Conservation (phyloP, 2,113 vertebrate species). For the Bufo gargarizans region DNA sequence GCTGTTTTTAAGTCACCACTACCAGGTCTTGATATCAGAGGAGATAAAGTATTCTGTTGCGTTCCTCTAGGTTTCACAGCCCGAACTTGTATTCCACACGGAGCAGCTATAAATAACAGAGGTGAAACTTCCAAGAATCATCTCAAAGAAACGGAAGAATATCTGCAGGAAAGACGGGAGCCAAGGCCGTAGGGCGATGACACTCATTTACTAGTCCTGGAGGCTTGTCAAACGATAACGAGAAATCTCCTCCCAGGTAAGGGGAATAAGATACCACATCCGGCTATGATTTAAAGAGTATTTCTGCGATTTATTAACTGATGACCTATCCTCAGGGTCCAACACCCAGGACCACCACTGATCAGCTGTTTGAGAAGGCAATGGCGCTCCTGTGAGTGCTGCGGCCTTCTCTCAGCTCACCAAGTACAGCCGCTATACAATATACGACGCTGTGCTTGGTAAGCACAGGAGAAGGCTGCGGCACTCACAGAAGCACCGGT, state of each 20-base stretch:
- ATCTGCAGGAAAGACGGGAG: background rate
- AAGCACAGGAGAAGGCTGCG: too few species aligned
- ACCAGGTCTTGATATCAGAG: background rate
- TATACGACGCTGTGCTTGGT: too few species aligned
- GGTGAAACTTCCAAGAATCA: slow-evolving; percentile 29
- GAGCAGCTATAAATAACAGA: slow-evolving; percentile 1
- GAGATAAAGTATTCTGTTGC: slow-evolving; percentile 13
- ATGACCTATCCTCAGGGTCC: too few species aligned
- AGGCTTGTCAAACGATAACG: background rate
- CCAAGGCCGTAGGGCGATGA: background rate
- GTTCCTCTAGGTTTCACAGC: background rate
- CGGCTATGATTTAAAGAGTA: too few species aligned
- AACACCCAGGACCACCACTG: too few species aligned
- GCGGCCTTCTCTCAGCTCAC: too few species aligned
- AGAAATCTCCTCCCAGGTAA: background rate
- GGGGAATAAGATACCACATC: too few species aligned
- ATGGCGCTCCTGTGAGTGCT: too few species aligned
- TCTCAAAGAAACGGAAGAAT: background rate
- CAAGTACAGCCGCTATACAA: too few species aligned
- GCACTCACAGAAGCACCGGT: too few species aligned
- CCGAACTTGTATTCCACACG: slow-evolving; percentile 6
- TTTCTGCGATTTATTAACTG: too few species aligned
- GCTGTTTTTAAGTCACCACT: background rate
- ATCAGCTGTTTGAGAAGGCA: too few species aligned
- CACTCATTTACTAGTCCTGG: background rate